Evolutionary conservation across 1,140 invertebrate genomes (phyloP).

Genomic region (Cecropterus lyciades): DNA sequence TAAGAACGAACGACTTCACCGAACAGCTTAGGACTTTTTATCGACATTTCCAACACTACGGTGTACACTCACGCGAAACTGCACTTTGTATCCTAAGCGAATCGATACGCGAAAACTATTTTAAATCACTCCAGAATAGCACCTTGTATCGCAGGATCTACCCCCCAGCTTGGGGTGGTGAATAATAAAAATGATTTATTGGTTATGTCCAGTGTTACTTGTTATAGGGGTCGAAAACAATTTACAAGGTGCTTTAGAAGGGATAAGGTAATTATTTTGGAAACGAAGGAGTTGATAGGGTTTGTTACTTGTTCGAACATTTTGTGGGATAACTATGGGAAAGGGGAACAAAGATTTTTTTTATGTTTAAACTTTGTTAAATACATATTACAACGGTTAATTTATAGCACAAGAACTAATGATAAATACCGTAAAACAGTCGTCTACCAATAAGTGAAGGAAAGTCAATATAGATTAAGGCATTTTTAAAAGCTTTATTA

Average conservation of each 20-base stretch:
- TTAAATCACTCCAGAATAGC: conserved; percentile 65
- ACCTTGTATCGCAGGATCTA: conserved; percentile 48
- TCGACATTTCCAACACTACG: conserved; percentile 41
- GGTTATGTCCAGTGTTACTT: conserved; percentile 68
- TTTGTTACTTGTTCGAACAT: conserved; percentile 17
- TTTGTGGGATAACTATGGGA: conserved; percentile 1
- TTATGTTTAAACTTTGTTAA: no score
- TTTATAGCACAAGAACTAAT: no score
- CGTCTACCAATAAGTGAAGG: no score
- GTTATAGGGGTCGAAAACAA: conserved; percentile 77
- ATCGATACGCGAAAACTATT: conserved; percentile 62
- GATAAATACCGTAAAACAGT: no score
- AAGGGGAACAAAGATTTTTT: not conserved
- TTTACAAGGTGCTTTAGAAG: conserved; percentile 63
- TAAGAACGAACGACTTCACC: not conserved
- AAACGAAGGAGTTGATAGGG: conserved; percentile 29
- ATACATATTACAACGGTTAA: no score
- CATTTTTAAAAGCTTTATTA: no score
- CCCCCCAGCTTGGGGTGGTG: conserved; percentile 53
- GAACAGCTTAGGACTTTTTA: conserved; percentile 19
- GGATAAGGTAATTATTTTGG: conserved; percentile 60
- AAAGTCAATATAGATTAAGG: no score
- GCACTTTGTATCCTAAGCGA: conserved; percentile 67
- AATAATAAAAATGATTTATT: conserved; percentile 81
- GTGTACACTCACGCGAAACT: conserved; percentile 57